Base-by-base conservation (phyloP, 2,888 invertebrate genomes). In the Apamea crenata region DNA sequence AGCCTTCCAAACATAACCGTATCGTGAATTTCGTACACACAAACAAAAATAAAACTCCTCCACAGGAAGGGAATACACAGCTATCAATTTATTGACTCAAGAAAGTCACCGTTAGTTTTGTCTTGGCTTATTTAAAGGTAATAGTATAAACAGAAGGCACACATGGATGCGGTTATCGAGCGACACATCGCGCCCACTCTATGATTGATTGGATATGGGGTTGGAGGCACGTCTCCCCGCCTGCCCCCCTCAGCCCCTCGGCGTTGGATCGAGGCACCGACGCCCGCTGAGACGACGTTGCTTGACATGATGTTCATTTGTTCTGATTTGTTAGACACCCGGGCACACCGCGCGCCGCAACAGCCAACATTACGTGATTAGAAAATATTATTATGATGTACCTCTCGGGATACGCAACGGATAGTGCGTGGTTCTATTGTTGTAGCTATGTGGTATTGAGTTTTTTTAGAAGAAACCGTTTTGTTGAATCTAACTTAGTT, bases 261-360 rank as follows among this genome's bases (percentile, higher is more conserved):
- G 85, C 87, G 85, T 69, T 80, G 85, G 77, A 85, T 87, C 88
- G 88, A 72, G 85, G 81, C 77, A 75, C 79, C 89, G 86, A 81
- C 91, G 89, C 94, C 94, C 93, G 92, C 92, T 91, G 94, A 93
- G 95, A 93, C 94, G 90, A 91, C 91, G 91, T 91, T 91, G 93
- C 91, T 92, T 92, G 92, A 95, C 94, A 94, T 92, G 92, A 90
- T 93, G 94, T 93, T 94, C 94, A 94, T 95, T 95, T 95, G 95
- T 95, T 93, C 93, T 94, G 94, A 95, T 95, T 95, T 95, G 94
- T 94, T 93, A 92, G 92, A 94, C 92, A 93, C 90, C 87, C 87
- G 87, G 87, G 85, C 84, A 86, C 87, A 90, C 88, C 88, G 90
- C 91, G 88, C 90, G 88, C 88, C 88, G 70, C 87, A 83, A 86